phyloP scores from a whole-genome alignment of 2,113 vertebrate species.

The Xiphophorus maculatus region DNA sequence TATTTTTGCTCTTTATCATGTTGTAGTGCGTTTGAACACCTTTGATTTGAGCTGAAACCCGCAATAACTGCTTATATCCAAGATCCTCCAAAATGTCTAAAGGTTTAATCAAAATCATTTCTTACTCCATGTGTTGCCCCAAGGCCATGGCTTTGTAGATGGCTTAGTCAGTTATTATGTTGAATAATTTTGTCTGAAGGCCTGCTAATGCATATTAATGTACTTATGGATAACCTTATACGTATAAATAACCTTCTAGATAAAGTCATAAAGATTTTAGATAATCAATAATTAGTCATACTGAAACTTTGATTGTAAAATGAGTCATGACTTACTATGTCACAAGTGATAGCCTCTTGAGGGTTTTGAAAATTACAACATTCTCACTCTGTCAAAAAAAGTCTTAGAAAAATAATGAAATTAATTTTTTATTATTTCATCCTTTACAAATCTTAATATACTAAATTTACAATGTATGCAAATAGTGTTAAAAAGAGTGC shows the following conservation, averaged over 20 bases:
- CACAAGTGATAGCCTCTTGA: too few species aligned
- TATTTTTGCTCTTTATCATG: not conserved
- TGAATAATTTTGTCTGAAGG: not conserved
- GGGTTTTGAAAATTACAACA: too few species aligned
- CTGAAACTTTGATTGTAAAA: too few species aligned
- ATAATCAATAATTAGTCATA: too few species aligned
- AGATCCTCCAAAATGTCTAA: not conserved
- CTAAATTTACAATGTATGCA: not conserved
- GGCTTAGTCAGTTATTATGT: not conserved
- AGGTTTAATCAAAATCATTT: not conserved
- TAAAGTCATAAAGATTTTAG: too few species aligned
- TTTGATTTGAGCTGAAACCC: not conserved
- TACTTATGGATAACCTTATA: not conserved
- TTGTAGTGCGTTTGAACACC: not conserved
- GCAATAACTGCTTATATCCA: not conserved
- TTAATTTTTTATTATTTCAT: not conserved
- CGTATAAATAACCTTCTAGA: not conserved
- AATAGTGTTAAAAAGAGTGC: slow-evolving; percentile 7
- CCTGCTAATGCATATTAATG: not conserved
- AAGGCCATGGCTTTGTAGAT: not conserved
- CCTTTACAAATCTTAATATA: not conserved
- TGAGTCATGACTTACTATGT: too few species aligned
- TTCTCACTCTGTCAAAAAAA: too few species aligned
- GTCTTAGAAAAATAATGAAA: not conserved
- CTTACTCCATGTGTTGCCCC: too few species aligned